Evolutionary conservation across 2,888 invertebrate species (phyloP).

Genomic region (Priocnemis perturbator): DNA sequence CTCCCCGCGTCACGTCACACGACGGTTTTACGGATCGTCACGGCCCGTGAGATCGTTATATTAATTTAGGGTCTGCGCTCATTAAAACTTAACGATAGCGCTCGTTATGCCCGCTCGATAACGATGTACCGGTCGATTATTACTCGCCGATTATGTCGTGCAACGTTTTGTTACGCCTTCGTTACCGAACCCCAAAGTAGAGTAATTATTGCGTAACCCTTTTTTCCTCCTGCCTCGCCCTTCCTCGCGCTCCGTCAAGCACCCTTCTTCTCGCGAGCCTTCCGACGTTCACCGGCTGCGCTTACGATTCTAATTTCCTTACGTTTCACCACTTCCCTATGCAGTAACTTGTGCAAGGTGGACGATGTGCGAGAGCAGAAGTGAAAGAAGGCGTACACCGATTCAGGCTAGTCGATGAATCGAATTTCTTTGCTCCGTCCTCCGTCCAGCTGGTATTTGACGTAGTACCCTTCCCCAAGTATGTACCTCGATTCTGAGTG

Average conservation of each 20-base stretch:
- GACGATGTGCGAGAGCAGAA: too few relatives aligned
- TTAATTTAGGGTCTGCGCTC: conserved; percentile 56
- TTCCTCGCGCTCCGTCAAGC: neutral
- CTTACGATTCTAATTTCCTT: too few relatives aligned
- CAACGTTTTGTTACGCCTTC: conserved; percentile 54
- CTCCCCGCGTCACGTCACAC: conserved; percentile 26
- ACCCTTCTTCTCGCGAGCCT: neutral
- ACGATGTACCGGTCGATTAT: conserved; percentile 52
- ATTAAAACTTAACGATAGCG: conserved; percentile 59
- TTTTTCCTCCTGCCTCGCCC: conserved; percentile 4
- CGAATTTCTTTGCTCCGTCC: too few relatives aligned
- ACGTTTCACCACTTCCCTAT: too few relatives aligned
- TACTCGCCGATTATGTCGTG: conserved; percentile 53
- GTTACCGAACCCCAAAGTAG: conserved; percentile 45
- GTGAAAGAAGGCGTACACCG: too few relatives aligned
- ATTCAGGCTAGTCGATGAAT: too few relatives aligned
- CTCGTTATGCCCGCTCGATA: conserved; percentile 55
- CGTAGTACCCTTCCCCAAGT: too few relatives aligned
- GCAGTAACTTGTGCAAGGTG: too few relatives aligned
- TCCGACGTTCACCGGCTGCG: too few relatives aligned
- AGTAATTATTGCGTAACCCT: conserved; percentile 40
- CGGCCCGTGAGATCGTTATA: conserved; percentile 54
- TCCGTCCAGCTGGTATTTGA: too few relatives aligned
- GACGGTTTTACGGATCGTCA: conserved; percentile 44
- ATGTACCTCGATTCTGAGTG: conserved; percentile 1